Conservation (phyloP, 2,888 invertebrate genomes). For the Vannuccia rotundouncinata region DNA sequence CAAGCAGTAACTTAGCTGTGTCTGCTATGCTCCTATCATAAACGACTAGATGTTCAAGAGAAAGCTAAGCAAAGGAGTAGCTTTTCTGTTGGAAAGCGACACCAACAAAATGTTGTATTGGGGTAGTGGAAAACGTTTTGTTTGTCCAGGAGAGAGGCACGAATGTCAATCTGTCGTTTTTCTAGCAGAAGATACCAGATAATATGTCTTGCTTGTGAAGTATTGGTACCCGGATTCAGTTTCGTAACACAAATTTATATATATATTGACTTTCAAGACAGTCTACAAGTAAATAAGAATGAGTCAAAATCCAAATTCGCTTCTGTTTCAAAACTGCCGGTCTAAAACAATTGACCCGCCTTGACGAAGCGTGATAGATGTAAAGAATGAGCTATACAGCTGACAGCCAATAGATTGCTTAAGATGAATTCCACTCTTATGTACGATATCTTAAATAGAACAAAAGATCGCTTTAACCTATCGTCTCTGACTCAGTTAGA, state of each 20-base stretch:
- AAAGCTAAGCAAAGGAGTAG: neutral
- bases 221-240: neutral
- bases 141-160: neutral
- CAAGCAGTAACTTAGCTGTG: too few relatives aligned
- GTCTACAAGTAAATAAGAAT: neutral
- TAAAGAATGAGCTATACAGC: neutral
- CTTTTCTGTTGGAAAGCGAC: neutral
- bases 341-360: neutral
- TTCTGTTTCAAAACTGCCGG: neutral
- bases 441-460: neutral
- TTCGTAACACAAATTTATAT: neutral
- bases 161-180: slow-evolving; percentile 1
- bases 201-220: neutral
- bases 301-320: neutral
- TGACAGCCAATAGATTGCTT: neutral
- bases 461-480: too few relatives aligned
- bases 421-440: neutral
- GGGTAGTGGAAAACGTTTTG: neutral
- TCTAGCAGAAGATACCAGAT: neutral
- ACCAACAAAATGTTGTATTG: neutral
- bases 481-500: neutral
- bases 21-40: neutral
- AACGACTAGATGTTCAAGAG: too few relatives aligned
- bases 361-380: neutral
- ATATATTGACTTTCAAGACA: too few relatives aligned